Evolutionary conservation across 1,140 invertebrate species (phyloP), one percentile per base, ranked within the genome.

Genomic region (Archivesica marissinica): DNA sequence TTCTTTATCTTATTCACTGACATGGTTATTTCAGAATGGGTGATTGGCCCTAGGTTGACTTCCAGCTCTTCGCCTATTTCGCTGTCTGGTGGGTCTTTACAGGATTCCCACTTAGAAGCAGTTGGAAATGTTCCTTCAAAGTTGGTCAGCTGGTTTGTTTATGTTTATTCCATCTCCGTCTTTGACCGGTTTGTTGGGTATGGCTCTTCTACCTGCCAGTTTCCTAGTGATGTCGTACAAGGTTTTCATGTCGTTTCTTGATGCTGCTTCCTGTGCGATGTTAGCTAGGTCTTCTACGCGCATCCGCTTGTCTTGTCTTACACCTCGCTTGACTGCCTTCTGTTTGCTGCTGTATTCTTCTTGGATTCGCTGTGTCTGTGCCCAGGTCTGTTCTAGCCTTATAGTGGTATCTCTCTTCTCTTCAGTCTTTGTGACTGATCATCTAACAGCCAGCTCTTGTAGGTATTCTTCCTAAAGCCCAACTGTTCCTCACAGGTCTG

Each of bases 21-120:
- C 7, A 7, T 6, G 6, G 28, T 23, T 4, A 61, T 30, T 20
- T 30, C 23, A 28, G 6, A 23, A 13, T 2, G 2, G 6, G 23
- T 30, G 7, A 61, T 61, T 23, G 56, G 15, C 6, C 77, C 44
- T 50, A 72, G 39, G 44, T 64, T 86, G 4, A 86, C 50, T 17
- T 83, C 39, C 13, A 86, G 85, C 11, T 86, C 86, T 44, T 86
- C 77, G 2, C 82, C 59, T 28, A 77, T 78, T 52, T 87, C 68
- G 33, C 76, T 77, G 23, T 83, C 68, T 4, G 77, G 6, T 28
- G 64, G 35, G 9, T 17, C 44, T 80, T 59, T n/a, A 66, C 44
- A 2, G 76, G 38, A 41, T 78, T 54, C 2, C 61, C 2, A 38
- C 83, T 82, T 39, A 54, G 50, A 25, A 28, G 33, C 33, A 20